Percentiles rank a stretch among this genome's conserved stretches.
These are phyloP conservation scores for Falco naumanni DNA, from an alignment of 2,797 vertebrate species.

Conservation along the genomic window DNA sequence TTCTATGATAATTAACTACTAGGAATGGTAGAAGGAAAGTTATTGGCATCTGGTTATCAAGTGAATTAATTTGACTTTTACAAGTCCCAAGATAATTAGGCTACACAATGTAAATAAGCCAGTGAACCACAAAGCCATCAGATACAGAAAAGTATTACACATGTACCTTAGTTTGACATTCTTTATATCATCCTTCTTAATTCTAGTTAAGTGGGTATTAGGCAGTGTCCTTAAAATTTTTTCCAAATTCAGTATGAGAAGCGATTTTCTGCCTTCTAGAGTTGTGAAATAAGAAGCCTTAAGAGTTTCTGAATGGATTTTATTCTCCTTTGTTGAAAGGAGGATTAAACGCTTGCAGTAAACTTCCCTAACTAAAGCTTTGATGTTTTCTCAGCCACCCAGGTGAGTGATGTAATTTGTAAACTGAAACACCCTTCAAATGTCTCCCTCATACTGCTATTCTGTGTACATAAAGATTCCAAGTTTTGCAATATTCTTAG, in stretches of 20 bases:
- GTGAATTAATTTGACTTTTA: background rate
- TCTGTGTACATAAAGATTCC: background rate
- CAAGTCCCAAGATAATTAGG: background rate
- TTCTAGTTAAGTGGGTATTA: background rate
- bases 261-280: background rate
- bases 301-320: background rate
- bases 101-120: background rate
- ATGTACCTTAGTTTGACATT: background rate
- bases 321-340: background rate
- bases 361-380: background rate
- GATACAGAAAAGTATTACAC: background rate
- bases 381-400: background rate
- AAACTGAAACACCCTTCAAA: background rate
- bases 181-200: background rate
- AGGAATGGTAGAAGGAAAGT: background rate
- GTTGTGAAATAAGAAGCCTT: background rate
- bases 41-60: background rate
- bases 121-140: background rate
- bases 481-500: background rate
- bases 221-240: background rate
- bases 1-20: background rate
- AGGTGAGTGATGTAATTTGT: accelerated
- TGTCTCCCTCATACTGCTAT: background rate
- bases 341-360: background rate
- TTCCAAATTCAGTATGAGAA: background rate